Percentiles rank a stretch among this genome's conserved stretches.
Conservation (phyloP, 2,797 vertebrate genomes). For the Diplodus puntazzo region DNA sequence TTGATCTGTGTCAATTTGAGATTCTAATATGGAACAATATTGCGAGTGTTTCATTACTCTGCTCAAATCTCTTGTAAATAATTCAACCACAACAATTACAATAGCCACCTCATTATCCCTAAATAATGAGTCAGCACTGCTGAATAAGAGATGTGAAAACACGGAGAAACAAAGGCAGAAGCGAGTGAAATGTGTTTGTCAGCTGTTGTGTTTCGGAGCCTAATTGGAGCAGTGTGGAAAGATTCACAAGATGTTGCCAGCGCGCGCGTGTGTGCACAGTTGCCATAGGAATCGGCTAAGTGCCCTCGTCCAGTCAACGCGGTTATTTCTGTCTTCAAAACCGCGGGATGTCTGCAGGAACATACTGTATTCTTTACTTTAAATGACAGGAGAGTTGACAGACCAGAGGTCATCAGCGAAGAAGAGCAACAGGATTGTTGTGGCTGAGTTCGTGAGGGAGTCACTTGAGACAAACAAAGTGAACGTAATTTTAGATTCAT, state of each 20-base stretch:
- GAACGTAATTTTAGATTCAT: not conserved
- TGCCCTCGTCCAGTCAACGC: constrained; percentile 35
- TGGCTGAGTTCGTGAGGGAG: constrained; percentile 4
- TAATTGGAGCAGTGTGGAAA: constrained; percentile 50
- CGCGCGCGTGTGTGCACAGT: constrained; percentile 41
- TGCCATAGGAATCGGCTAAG: constrained; percentile 63
- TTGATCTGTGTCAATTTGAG: constrained; percentile 49
- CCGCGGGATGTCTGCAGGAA: constrained; percentile 21
- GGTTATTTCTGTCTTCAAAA: constrained; percentile 52
- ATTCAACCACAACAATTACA: constrained; percentile 55
- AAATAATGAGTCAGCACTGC: constrained; percentile 45
- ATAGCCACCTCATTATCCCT: constrained; percentile 64
- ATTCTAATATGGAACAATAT: constrained; percentile 36
- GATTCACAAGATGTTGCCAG: constrained; percentile 31
- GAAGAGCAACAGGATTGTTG: not conserved
- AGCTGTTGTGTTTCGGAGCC: constrained; percentile 37
- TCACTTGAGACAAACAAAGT: not conserved
- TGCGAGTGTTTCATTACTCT: constrained; percentile 50
- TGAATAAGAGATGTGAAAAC: constrained; percentile 59
- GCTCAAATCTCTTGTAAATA: constrained; percentile 56
- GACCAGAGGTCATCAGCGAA: not conserved
- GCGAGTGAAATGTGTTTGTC: constrained; percentile 52
- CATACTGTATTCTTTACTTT: constrained; percentile 17
- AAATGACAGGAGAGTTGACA: constrained; percentile 22
- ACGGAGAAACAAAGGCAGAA: constrained; percentile 47